phyloP scores from a whole-genome alignment of 2,888 invertebrate genomes.

The Acronicta alni region DNA sequence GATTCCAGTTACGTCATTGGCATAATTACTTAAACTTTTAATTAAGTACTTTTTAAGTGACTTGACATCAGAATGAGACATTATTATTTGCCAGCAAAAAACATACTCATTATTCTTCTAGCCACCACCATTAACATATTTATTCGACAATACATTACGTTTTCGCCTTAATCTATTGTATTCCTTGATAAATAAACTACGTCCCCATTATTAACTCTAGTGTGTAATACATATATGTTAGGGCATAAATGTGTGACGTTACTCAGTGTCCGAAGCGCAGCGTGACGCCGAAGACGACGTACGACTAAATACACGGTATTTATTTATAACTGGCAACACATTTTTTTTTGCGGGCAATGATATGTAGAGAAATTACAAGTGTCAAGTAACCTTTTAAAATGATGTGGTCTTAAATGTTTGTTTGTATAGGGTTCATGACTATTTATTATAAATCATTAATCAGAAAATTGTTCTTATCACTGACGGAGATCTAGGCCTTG shows the following conservation, averaged over 20 bases:
- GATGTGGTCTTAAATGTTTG: constrained; percentile 23
- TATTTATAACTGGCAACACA: constrained; percentile 41
- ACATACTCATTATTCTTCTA: constrained; percentile 1
- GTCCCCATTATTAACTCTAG: constrained; percentile 25
- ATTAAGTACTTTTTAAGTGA: constrained; percentile 3
- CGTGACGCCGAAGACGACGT: constrained; percentile 38
- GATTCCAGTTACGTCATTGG: neutral
- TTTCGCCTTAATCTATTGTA: constrained; percentile 24
- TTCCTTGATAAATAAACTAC: constrained; percentile 30
- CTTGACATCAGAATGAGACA: constrained; percentile 3
- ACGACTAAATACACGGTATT: constrained; percentile 50
- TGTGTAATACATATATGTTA: constrained; percentile 29
- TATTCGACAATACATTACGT: constrained; percentile 27
- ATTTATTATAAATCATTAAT: constrained; percentile 36
- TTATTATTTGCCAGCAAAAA: constrained; percentile 17
- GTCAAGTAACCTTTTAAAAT: constrained; percentile 41
- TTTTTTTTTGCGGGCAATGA: constrained; percentile 41
- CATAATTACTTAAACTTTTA: neutral
- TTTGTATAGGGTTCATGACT: constrained; percentile 21
- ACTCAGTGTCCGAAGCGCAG: constrained; percentile 50
- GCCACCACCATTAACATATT: constrained; percentile 13
- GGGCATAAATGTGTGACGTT: constrained; percentile 39
- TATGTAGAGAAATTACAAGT: constrained; percentile 32
- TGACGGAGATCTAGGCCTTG: constrained; percentile 23
- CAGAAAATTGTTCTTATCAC: constrained; percentile 33